A percentile compares a stretch with the other conserved stretches of the same genome.
Conservation (phyloP, 2,888 invertebrate species). For the Stenurella melanura region DNA sequence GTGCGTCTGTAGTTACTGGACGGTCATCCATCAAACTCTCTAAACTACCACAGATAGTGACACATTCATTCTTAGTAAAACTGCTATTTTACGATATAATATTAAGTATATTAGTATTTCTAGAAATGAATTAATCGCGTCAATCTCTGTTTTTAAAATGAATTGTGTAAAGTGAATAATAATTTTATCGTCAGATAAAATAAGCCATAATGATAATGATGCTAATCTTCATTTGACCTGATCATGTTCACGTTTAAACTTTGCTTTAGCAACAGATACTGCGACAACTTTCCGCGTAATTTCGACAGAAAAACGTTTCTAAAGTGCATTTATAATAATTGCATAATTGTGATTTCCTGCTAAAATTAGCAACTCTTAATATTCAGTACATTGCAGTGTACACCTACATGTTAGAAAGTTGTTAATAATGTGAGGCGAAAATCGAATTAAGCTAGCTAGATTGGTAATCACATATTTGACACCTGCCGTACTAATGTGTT, state of each 20-base stretch:
- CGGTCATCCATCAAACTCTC: too few species aligned
- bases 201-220: not conserved
- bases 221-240: not conserved
- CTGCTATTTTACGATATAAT: too few species aligned
- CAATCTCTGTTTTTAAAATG: too few species aligned
- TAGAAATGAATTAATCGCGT: too few species aligned
- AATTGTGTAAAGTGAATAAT: too few species aligned
- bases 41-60: too few species aligned
- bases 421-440: not conserved
- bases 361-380: constrained; percentile 16
- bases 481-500: not conserved
- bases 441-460: constrained; percentile 19
- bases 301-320: not conserved
- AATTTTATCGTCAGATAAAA: too few species aligned
- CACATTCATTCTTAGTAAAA: too few species aligned
- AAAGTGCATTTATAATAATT: not conserved
- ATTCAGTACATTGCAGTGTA: constrained; percentile 25
- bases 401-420: constrained; percentile 36
- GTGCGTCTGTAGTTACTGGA: too few species aligned
- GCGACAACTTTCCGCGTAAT: constrained; percentile 11
- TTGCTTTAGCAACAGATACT: not conserved
- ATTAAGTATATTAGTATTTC: too few species aligned
- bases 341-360: constrained; percentile 19
- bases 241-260: not conserved
- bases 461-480: not conserved